These are phyloP conservation scores for Sebastes minor DNA, from an alignment of 2,797 vertebrate species.

Conservation along the genomic window DNA sequence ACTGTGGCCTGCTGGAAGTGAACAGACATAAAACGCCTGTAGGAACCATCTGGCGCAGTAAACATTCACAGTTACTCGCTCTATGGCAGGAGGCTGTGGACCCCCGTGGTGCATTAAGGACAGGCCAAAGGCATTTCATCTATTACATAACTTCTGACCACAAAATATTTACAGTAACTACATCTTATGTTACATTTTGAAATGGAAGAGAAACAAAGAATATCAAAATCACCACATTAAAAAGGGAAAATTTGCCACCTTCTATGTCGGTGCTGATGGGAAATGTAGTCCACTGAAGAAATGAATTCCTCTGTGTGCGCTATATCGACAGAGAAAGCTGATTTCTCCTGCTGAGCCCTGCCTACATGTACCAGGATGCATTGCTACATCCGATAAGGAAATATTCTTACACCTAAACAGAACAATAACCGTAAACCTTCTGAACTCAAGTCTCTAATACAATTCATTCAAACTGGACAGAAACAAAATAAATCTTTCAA, in stretches of 20 bases:
- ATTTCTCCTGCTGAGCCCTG: background rate
- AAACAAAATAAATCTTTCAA: no score
- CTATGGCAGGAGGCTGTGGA: background rate
- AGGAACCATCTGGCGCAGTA: background rate
- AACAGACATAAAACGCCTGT: background rate
- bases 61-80: background rate
- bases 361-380: no score
- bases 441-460: fast-evolving
- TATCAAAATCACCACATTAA: background rate
- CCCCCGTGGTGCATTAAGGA: background rate
- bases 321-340: background rate
- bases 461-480: no score
- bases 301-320: no score
- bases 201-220: background rate
- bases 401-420: no score
- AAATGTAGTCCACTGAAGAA: no score
- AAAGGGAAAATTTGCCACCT: background rate
- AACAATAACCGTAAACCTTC: no score
- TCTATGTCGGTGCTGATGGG: no score
- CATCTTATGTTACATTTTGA: background rate
- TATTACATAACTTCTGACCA: no score
- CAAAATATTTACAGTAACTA: background rate
- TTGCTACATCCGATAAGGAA: no score
- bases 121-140: background rate
- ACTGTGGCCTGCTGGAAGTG: background rate